A percentile compares a stretch with the other conserved stretches of the same genome.
Conservation (phyloP, 2,113 vertebrate genomes). For the Brachypodius melanocephalos region DNA sequence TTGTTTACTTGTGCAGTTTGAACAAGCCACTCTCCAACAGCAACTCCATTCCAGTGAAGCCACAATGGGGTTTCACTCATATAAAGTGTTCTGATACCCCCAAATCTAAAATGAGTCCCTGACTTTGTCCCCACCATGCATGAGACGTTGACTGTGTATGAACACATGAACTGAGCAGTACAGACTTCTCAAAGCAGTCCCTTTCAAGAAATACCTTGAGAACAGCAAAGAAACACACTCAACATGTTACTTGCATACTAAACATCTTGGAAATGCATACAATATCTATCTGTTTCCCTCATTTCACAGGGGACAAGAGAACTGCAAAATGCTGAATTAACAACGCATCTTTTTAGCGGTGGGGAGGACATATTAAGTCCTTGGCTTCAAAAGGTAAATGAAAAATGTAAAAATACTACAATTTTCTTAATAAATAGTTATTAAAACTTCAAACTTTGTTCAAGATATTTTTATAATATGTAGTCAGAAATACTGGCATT, state of each 20-base stretch:
- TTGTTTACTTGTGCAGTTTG: neutral
- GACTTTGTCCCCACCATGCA: neutral
- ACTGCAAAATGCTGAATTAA: neutral
- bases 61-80: neutral
- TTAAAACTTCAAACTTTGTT: neutral
- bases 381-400: neutral
- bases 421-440: neutral
- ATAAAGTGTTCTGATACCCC: neutral
- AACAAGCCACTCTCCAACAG: neutral
- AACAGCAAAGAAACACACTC: neutral
- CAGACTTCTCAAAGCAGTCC: neutral
- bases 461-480: neutral
- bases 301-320: neutral
- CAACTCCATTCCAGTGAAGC: neutral
- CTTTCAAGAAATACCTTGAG: neutral
- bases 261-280: neutral
- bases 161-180: neutral
- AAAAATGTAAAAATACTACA: neutral
- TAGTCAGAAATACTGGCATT: neutral
- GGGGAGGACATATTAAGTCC: neutral
- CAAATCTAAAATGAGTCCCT: neutral
- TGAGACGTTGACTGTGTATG: neutral
- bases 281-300: neutral
- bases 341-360: neutral
- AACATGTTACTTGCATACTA: neutral